Evolutionary conservation across 2,797 vertebrate species (phyloP), one percentile per base, ranked within the genome.

Genomic region (Pseudomugil tenellus): DNA sequence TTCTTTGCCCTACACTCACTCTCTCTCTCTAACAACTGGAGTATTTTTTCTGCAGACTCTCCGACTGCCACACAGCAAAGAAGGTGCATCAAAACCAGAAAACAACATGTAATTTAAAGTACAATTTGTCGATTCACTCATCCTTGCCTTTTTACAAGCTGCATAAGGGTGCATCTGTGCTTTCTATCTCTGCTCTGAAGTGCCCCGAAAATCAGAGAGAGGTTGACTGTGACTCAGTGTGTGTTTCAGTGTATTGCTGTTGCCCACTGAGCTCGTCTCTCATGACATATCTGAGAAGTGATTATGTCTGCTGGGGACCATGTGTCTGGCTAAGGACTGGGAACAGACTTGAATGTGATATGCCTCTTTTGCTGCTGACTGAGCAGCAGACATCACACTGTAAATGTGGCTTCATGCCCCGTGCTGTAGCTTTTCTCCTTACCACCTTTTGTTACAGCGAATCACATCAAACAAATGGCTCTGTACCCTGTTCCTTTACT

Each of bases 381-480:
- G 57, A 78, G 67, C 49, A 67, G 62, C 74, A 37, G 37, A 61
- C 54, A 57, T 48, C 35, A 37, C 32, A 35, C 60, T 21, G 62
- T 17, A 64, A 37, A 3, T 57, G 23, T 61, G 48, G 65, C 53
- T 69, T 74, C 61, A 54, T 31, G 55, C 69, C 63, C 51, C 56
- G 56, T 73, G 29, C 58, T 57, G 19, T 68, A 77, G 52, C 66
- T 64, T 26, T 65, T 80, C 39, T 72, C 54, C 76, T 55, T 64
- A 48, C 84, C 84, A 75, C 41, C 60, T 84, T 84, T 70, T 63
- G 84, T 87, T 81, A 76, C 70, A 72, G 52, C 73, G 72, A 32
- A 70, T 11, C 72, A 73, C 77, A 81, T 83, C 83, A 77, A 85
- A 85, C 72, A 81, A 81, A 76, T 81, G 58, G 67, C 87, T 69